phyloP scores from a whole-genome alignment of 2,797 vertebrate genomes.

The Arnoldichthys spilopterus region DNA sequence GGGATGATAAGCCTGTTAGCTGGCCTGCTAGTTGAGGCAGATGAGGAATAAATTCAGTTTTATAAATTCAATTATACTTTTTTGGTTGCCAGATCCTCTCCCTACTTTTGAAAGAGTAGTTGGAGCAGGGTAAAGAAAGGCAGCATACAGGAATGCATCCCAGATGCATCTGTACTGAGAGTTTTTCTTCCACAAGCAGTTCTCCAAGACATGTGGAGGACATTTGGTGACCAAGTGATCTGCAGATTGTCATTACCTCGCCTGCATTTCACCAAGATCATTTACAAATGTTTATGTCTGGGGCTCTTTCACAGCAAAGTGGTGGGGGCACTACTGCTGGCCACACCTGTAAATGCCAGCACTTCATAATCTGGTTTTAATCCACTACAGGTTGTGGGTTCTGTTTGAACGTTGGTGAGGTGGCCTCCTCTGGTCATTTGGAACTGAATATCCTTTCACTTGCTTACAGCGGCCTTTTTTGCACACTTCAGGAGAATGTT shows the following conservation, averaged over 20 bases:
- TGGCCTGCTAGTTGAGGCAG: neutral
- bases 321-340: conserved; percentile 2
- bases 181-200: conserved; percentile 32
- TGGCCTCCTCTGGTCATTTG: conserved; percentile 29
- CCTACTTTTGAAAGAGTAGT: neutral
- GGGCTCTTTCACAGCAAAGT: conserved; percentile 24
- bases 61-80: neutral
- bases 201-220: conserved; percentile 47
- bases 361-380: conserved; percentile 28
- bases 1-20: conserved; percentile 25
- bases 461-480: neutral
- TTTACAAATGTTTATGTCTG: conserved; percentile 40
- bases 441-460: conserved; percentile 37
- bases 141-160: neutral
- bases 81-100: conserved; percentile 25
- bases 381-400: conserved; percentile 24
- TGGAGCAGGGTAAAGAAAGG: conserved; percentile 6
- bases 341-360: conserved; percentile 44
- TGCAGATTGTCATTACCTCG: conserved; percentile 29
- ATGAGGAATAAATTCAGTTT: conserved; percentile 27
- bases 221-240: conserved; percentile 34
- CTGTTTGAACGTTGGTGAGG: conserved; percentile 7
- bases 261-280: conserved; percentile 33
- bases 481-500: neutral
- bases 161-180: conserved; percentile 19